These are phyloP conservation scores for Rhopalosiphum maidis DNA, from an alignment of 1,140 invertebrate genomes.

Conservation along the genomic window DNA sequence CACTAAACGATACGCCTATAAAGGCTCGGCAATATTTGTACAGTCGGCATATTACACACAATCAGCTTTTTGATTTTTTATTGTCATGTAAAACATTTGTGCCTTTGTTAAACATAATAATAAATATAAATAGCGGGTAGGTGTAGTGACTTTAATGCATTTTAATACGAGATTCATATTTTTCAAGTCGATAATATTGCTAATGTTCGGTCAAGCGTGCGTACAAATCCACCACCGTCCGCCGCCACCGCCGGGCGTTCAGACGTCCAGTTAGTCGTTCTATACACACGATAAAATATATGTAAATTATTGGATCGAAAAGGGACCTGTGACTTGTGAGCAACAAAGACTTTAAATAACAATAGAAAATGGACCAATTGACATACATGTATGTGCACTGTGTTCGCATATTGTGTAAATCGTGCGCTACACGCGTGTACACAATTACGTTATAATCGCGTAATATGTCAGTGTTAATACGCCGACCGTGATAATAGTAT, in stretches of 20 bases:
- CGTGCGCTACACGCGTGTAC: background rate
- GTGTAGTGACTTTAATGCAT: background rate
- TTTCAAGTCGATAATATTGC: background rate
- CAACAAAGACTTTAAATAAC: background rate
- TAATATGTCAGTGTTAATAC: background rate
- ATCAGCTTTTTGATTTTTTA: constrained; percentile 14
- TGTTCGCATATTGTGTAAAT: constrained; percentile 4
- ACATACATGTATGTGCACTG: background rate
- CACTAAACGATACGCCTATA: background rate
- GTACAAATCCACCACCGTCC: background rate
- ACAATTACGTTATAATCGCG: background rate
- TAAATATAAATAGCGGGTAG: background rate
- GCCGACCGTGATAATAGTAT: background rate
- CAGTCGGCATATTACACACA: background rate
- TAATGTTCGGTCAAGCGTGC: background rate
- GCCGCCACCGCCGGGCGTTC: background rate
- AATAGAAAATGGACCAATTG: constrained; percentile 17
- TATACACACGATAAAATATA: background rate
- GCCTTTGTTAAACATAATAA: background rate
- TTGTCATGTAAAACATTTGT: background rate
- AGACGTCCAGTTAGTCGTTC: background rate
- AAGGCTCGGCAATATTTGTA: too few species aligned
- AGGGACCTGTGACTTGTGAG: background rate
- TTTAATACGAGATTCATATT: background rate
- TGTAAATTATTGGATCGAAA: background rate